These are phyloP conservation scores for Amia ocellicauda DNA, from an alignment of 2,113 vertebrate species.

Conservation along the genomic window DNA sequence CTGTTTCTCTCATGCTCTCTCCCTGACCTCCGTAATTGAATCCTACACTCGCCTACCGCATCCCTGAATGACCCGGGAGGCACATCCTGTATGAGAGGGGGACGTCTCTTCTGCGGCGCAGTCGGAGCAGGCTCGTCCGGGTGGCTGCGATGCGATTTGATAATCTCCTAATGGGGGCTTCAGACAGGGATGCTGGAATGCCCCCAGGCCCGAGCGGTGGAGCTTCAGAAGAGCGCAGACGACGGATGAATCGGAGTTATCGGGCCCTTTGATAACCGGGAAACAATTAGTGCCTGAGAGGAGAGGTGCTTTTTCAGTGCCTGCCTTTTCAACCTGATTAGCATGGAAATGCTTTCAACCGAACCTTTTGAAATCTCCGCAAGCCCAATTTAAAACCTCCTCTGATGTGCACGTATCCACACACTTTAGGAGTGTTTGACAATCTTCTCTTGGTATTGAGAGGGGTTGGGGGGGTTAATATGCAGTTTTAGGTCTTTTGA, in stretches of 20 bases:
- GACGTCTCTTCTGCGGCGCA: not conserved
- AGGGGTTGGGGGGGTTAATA: no score
- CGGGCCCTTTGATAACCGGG: not conserved
- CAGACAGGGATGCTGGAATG: constrained; percentile 1
- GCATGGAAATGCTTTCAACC: no score
- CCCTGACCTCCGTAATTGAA: constrained; percentile 8
- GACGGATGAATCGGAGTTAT: not conserved
- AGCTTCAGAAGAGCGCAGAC: not conserved
- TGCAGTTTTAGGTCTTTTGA: no score
- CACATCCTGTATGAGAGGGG: not conserved
- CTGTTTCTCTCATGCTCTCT: not conserved
- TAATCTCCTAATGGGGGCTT: not conserved
- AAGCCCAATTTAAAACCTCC: no score
- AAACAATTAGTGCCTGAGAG: not conserved
- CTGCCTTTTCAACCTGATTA: no score
- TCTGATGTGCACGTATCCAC: no score
- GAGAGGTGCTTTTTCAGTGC: no score
- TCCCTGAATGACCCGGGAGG: not conserved
- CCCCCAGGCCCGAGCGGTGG: not conserved
- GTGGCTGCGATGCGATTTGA: not conserved
- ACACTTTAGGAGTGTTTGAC: no score
- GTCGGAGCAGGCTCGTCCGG: not conserved
- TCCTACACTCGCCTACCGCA: not conserved
- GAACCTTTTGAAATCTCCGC: no score
- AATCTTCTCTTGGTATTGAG: no score